Conservation (phyloP, 2,113 vertebrate species). For the Poecilia latipinna region DNA sequence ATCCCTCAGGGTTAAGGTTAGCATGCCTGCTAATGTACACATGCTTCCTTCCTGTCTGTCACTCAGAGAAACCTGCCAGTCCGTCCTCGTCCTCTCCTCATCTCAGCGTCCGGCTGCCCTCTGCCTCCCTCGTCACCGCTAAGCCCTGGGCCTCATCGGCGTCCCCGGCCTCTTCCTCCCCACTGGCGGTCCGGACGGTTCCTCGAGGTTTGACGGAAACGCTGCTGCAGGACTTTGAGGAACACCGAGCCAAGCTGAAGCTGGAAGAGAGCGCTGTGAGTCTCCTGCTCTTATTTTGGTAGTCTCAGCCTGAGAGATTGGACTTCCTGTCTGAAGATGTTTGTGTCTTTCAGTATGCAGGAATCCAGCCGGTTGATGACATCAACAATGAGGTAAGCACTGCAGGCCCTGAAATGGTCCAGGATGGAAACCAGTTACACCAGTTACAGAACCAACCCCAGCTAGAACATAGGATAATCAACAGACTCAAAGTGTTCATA, state of each 20-base stretch:
- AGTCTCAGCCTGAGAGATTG: neutral
- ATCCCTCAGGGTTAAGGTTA: neutral
- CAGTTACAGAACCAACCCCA: neutral
- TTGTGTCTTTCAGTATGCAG: constrained; percentile 82
- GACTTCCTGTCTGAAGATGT: neutral
- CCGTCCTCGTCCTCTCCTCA: constrained; percentile 22
- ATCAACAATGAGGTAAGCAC: constrained; percentile 86
- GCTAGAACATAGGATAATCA: neutral
- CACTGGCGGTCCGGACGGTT: rapidly evolving
- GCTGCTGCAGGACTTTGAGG: constrained; percentile 73
- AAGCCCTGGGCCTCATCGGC: constrained; percentile 61
- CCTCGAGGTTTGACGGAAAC: constrained; percentile 71
- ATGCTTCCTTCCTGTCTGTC: neutral
- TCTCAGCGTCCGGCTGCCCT: constrained; percentile 31
- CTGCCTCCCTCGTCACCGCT: constrained; percentile 58
- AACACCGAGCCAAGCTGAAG: constrained; percentile 54
- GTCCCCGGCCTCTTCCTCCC: neutral
- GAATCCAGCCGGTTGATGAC: constrained; percentile 83
- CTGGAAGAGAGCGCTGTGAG: constrained; percentile 76
- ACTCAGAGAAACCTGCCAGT: constrained; percentile 43
- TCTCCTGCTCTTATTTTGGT: constrained; percentile 16
- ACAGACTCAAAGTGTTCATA: neutral
- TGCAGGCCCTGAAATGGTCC: neutral
- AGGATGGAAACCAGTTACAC: neutral
- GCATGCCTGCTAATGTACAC: neutral